These are phyloP conservation scores for Lottia scabra DNA, from an alignment of 2,888 invertebrate genomes.

Conservation along the genomic window DNA sequence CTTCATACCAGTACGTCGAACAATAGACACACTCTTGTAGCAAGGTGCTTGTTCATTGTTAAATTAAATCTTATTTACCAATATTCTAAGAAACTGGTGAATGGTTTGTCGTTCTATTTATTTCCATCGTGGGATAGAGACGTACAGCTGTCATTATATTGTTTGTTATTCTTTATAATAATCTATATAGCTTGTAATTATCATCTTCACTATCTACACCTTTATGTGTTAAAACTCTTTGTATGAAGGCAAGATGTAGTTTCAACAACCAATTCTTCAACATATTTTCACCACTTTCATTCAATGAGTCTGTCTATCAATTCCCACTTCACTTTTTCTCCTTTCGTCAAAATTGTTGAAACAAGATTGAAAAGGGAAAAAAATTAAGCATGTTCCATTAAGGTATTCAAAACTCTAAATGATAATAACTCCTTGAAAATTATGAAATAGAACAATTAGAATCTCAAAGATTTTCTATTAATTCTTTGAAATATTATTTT, in stretches of 20 bases:
- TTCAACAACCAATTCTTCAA: neutral
- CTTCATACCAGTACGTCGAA: neutral
- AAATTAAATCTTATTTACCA: conserved; percentile 6
- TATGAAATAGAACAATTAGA: neutral
- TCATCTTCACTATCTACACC: neutral
- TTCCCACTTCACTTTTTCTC: neutral
- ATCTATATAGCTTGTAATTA: neutral
- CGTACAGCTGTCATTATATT: neutral
- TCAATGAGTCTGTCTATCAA: neutral
- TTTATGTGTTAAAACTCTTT: neutral
- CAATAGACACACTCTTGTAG: neutral
- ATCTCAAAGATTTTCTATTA: neutral
- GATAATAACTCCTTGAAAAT: neutral
- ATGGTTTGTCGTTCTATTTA: neutral
- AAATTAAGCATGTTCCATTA: neutral
- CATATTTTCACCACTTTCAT: neutral
- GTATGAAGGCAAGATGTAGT: neutral
- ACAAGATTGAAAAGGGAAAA: conserved; percentile 1
- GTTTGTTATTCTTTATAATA: conserved; percentile 4
- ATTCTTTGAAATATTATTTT: neutral
- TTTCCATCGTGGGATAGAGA: neutral
- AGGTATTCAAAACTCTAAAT: neutral
- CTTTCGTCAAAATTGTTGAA: neutral
- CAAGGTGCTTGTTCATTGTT: conserved; percentile 1
- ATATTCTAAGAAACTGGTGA: neutral